Conservation (phyloP, 2,113 vertebrate genomes). For the Osmerus eperlanus region DNA sequence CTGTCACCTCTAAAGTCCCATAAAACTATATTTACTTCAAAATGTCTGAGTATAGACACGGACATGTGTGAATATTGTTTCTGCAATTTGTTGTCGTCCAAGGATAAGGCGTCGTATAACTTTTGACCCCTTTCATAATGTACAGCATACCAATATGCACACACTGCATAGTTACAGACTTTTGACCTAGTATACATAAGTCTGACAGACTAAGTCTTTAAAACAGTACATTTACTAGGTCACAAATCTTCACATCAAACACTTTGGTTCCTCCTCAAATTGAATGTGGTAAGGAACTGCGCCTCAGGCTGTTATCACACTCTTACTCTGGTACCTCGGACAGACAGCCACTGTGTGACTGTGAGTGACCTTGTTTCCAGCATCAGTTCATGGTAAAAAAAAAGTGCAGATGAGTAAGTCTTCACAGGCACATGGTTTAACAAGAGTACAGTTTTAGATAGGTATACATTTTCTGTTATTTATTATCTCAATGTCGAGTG, state of each 20-base stretch:
- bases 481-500: too few relatives aligned
- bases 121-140: too few relatives aligned
- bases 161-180: too few relatives aligned
- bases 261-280: not conserved
- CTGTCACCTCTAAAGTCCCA: not conserved
- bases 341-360: not conserved
- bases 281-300: not conserved
- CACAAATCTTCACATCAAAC: not conserved
- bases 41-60: not conserved
- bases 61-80: not conserved
- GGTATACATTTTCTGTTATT: too few relatives aligned
- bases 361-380: not conserved
- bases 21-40: not conserved
- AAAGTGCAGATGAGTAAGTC: not conserved
- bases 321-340: not conserved
- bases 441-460: too few relatives aligned
- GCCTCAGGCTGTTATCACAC: too few relatives aligned
- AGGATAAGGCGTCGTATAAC: too few relatives aligned
- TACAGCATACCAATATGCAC: too few relatives aligned
- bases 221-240: not conserved
- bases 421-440: too few relatives aligned
- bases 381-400: slow-evolving; percentile 11
- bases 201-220: not conserved
- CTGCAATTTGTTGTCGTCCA: too few relatives aligned
- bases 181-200: too few relatives aligned